Conservation (phyloP, 2,113 vertebrate species). For the Triplophysa dalaica region DNA sequence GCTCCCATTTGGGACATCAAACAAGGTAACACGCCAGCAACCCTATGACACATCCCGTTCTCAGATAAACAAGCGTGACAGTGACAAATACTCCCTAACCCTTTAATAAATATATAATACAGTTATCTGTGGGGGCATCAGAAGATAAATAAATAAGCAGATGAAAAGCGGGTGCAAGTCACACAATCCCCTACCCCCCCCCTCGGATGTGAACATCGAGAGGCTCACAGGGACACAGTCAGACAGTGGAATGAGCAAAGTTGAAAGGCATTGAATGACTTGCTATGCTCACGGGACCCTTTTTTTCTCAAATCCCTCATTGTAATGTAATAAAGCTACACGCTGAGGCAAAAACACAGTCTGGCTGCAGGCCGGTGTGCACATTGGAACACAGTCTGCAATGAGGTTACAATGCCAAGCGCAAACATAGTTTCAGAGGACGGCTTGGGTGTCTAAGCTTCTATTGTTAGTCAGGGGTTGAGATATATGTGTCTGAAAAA, state of each 20-base stretch:
- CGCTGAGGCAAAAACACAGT: constrained; percentile 27
- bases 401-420: constrained; percentile 13
- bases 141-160: constrained; percentile 8
- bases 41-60: constrained; percentile 61
- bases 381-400: constrained; percentile 29
- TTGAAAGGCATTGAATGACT: constrained; percentile 37
- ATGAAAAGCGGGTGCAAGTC: constrained; percentile 18
- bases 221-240: not conserved
- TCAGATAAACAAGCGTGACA: constrained; percentile 60
- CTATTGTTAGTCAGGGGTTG: too few relatives aligned
- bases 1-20: constrained; percentile 58
- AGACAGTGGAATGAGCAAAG: not conserved
- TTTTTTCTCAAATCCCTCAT: constrained; percentile 25
- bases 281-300: not conserved
- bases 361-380: constrained; percentile 47
- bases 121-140: constrained; percentile 19
- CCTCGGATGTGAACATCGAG: constrained; percentile 10
- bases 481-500: too few relatives aligned
- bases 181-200: not conserved
- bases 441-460: too few relatives aligned
- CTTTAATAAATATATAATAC: constrained; percentile 36
- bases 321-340: constrained; percentile 48
- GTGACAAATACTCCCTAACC: constrained; percentile 48
- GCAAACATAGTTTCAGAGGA: too few relatives aligned
- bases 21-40: constrained; percentile 61